These are phyloP conservation scores for Tigriopus japonicus DNA, from an alignment of 1,140 invertebrate genomes.

Conservation along the genomic window DNA sequence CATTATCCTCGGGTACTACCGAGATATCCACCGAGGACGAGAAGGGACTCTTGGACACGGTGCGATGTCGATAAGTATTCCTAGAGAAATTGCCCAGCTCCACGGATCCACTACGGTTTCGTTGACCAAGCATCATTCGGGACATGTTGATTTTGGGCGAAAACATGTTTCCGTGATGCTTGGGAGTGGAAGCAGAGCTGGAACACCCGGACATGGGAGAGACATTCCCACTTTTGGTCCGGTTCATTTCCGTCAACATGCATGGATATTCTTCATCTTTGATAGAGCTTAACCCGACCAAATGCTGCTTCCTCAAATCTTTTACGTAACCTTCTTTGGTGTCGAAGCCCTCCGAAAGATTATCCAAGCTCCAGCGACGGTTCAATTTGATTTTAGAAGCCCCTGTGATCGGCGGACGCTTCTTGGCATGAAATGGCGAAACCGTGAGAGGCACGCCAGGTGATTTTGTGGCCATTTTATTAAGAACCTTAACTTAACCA, in stretches of 20 bases:
- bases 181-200: neutral
- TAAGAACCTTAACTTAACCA: no score
- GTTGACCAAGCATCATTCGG: no score
- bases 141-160: neutral
- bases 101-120: no score
- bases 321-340: conserved; percentile 5
- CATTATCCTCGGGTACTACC: neutral
- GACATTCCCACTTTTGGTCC: neutral
- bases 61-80: no score
- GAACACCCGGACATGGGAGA: neutral
- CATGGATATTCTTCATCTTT: conserved; percentile 2
- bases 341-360: neutral
- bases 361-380: conserved; percentile 8
- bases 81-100: no score
- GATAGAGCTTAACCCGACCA: neutral
- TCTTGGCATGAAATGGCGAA: no score
- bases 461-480: no score
- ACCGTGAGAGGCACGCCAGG: no score
- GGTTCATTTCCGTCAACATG: neutral
- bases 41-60: no score
- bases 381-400: neutral
- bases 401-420: no score
- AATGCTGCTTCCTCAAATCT: conserved; percentile 4
- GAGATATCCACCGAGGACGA: neutral
- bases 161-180: neutral